These are phyloP conservation scores for Benthosema pterotum DNA, from an alignment of 2,797 vertebrate species.

Conservation along the genomic window DNA sequence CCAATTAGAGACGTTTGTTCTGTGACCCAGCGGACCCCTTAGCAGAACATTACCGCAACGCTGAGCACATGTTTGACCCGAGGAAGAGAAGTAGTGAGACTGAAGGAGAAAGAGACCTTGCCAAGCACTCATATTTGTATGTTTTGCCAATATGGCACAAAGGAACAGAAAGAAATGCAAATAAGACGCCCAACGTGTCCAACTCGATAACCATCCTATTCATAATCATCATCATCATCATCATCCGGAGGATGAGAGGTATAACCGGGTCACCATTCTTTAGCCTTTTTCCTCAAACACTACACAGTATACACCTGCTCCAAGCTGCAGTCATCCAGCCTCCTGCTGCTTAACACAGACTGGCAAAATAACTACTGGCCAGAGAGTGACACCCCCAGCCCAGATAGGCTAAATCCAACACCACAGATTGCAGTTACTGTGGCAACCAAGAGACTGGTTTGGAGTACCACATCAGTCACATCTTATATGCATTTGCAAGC, in stretches of 20 bases:
- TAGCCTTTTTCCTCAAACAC: no score
- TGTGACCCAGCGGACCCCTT: conserved; percentile 7
- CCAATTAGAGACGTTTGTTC: conserved; percentile 12
- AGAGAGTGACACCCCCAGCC: conserved; percentile 35
- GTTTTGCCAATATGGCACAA: background rate
- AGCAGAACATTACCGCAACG: conserved; percentile 6
- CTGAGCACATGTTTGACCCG: background rate
- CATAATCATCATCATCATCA: background rate
- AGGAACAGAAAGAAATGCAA: conserved; percentile 7
- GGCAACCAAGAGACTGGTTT: conserved; percentile 62
- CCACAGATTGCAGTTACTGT: conserved; percentile 60
- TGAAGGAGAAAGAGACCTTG: background rate
- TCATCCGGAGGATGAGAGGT: conserved; percentile 3
- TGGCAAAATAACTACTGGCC: conserved; percentile 47
- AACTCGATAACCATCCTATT: conserved; percentile 9
- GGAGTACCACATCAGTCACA: background rate
- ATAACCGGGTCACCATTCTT: conserved; percentile 12
- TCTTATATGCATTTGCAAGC: conserved; percentile 40
- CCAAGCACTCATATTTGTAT: conserved; percentile 2
- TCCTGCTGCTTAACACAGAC: conserved; percentile 18
- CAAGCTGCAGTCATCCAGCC: conserved; percentile 3
- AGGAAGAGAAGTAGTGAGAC: conserved; percentile 3
- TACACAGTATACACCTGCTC: conserved; percentile 11
- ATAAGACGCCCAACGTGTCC: conserved; percentile 14
- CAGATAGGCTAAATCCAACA: conserved; percentile 50